phyloP scores from a whole-genome alignment of 2,888 invertebrate species.

The Gibbula magus region DNA sequence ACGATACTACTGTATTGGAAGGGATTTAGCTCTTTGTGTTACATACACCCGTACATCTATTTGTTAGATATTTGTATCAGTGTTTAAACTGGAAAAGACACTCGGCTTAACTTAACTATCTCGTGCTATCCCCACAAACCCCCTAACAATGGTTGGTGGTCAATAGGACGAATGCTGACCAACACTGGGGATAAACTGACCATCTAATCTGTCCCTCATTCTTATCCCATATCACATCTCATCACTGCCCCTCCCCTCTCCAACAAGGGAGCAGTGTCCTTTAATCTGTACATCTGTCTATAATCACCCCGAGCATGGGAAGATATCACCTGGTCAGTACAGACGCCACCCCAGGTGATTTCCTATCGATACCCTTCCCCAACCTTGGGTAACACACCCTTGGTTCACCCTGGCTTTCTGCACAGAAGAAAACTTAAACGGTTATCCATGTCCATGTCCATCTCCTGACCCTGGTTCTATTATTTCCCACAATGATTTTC shows the following conservation, averaged over 20 bases:
- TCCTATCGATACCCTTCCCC: not conserved
- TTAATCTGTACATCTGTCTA: slow-evolving; percentile 3
- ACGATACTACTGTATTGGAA: too few relatives aligned
- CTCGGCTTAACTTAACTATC: not conserved
- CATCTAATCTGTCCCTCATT: slow-evolving; percentile 15
- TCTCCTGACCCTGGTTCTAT: too few relatives aligned
- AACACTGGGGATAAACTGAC: not conserved
- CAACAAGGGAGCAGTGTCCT: not conserved
- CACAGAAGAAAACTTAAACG: too few relatives aligned
- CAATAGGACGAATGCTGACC: not conserved
- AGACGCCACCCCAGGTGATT: not conserved
- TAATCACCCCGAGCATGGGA: slow-evolving; percentile 8
- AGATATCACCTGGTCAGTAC: slow-evolving; percentile 1
- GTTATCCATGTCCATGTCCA: too few relatives aligned
- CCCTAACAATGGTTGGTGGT: not conserved
- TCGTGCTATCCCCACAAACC: not conserved
- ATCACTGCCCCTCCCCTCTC: not conserved
- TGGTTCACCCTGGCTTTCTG: too few relatives aligned
- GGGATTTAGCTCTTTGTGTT: too few relatives aligned
- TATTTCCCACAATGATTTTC: too few relatives aligned
- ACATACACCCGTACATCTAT: too few relatives aligned
- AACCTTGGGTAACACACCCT: too few relatives aligned
- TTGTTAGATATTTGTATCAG: not conserved
- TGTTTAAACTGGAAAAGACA: not conserved
- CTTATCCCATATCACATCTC: not conserved